Conservation (phyloP, 2,888 invertebrate genomes). For the Conistra vaccinii region DNA sequence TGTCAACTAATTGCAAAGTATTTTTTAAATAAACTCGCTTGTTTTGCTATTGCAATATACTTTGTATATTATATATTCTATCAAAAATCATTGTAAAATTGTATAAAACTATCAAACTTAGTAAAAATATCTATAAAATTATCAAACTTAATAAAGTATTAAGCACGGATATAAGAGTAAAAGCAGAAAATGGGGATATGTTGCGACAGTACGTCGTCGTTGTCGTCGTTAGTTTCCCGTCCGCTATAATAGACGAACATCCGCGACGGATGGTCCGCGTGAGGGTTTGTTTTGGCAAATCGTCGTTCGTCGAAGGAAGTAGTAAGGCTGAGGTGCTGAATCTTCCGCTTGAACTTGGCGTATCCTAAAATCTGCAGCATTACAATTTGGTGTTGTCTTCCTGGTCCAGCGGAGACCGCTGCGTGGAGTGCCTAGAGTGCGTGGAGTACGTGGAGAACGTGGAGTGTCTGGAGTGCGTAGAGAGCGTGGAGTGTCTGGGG, state of each 20-base stretch:
- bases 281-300: background rate
- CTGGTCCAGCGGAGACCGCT: background rate
- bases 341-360: too few relatives aligned
- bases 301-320: background rate
- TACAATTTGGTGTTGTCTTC: background rate
- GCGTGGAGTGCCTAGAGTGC: background rate
- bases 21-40: background rate
- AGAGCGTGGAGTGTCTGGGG: background rate
- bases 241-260: background rate
- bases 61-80: background rate
- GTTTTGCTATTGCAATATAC: background rate
- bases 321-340: background rate
- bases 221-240: background rate
- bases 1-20: background rate
- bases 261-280: background rate
- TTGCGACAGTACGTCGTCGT: background rate
- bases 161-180: too few relatives aligned
- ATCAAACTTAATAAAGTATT: background rate
- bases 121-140: background rate
- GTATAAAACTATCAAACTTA: background rate
- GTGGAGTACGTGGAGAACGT: background rate
- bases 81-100: conserved; percentile 7
- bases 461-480: background rate
- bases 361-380: background rate
- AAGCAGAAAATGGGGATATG: background rate